Evolutionary conservation across 2,113 vertebrate species (phyloP).

Genomic region (Pelusios castaneus): DNA sequence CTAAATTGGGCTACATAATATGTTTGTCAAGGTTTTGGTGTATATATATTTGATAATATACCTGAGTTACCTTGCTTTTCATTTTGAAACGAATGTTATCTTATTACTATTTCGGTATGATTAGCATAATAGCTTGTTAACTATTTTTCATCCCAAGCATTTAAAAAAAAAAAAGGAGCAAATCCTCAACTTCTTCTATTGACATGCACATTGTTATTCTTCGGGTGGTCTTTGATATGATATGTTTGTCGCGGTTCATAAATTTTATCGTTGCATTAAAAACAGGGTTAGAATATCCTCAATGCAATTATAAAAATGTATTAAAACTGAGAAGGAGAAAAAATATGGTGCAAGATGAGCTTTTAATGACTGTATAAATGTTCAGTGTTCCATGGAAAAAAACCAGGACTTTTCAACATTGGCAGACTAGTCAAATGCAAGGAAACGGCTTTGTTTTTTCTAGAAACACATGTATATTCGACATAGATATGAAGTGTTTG

Average conservation of each 20-base stretch:
- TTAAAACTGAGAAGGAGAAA: constrained; percentile 82
- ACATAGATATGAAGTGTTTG: not conserved
- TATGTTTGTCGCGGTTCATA: constrained; percentile 80
- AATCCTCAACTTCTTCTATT: constrained; percentile 37
- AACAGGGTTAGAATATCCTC: constrained; percentile 85
- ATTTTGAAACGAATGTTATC: not conserved
- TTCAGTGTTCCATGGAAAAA: constrained; percentile 77
- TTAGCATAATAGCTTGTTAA: not conserved
- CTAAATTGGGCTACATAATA: not conserved
- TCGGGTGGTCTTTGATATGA: constrained; percentile 77
- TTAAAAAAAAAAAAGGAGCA: not conserved
- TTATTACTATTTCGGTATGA: not conserved
- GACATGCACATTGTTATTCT: constrained; percentile 76
- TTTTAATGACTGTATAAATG: constrained; percentile 84
- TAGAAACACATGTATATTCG: not conserved
- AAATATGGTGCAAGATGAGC: constrained; percentile 79
- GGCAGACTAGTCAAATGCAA: constrained; percentile 17
- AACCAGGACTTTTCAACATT: constrained; percentile 15
- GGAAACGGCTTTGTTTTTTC: not conserved
- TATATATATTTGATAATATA: not conserved
- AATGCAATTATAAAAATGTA: constrained; percentile 85
- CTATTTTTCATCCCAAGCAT: not conserved
- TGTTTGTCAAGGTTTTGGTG: not conserved
- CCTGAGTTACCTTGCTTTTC: not conserved
- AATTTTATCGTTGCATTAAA: constrained; percentile 86